Base-by-base conservation (phyloP, 2,113 vertebrate genomes). In the Elephantulus edwardii region DNA sequence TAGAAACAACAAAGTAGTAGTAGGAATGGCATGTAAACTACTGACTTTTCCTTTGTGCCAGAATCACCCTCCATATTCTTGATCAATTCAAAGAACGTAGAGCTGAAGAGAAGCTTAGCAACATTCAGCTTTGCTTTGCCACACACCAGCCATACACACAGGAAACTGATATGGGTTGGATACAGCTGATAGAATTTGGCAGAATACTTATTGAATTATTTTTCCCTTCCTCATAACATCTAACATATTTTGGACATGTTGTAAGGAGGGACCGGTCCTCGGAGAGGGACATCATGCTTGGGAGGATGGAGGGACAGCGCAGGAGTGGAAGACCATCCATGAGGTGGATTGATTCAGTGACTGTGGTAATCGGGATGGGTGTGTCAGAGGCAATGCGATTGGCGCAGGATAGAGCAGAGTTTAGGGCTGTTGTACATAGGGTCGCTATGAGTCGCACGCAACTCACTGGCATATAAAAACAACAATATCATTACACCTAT, bases 401-500 rank as follows among this genome's bases (percentile, higher is more conserved):
- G n/a, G n/a, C n/a, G n/a, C n/a, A n/a, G n/a, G n/a, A n/a, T n/a
- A n/a, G n/a, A n/a, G n/a, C n/a, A n/a, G n/a, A n/a, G n/a, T n/a
- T n/a, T n/a, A n/a, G n/a, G n/a, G n/a, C n/a, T n/a, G n/a, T n/a
- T n/a, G n/a, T n/a, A n/a, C n/a, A n/a, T n/a, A n/a, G n/a, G n/a
- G n/a, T n/a, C n/a, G n/a, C n/a, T n/a, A n/a, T n/a, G n/a, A n/a
- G n/a, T n/a, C n/a, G n/a, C n/a, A n/a, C n/a, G n/a, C n/a, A n/a
- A n/a, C n/a, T n/a, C n/a, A n/a, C n/a, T n/a, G n/a, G n/a, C n/a
- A n/a, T n/a, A n/a, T n/a, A n/a, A n/a, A n/a, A n/a, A n/a, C n/a
- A n/a, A n/a, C n/a, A 96, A 95, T 95, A 93, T 95, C 70, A 94
- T 96, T 96, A 95, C 78, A 95, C 95, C 92, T 95, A 94, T 93